These are phyloP conservation scores for Drosophila varians DNA, from an alignment of 1,140 invertebrate genomes.

Conservation along the genomic window DNA sequence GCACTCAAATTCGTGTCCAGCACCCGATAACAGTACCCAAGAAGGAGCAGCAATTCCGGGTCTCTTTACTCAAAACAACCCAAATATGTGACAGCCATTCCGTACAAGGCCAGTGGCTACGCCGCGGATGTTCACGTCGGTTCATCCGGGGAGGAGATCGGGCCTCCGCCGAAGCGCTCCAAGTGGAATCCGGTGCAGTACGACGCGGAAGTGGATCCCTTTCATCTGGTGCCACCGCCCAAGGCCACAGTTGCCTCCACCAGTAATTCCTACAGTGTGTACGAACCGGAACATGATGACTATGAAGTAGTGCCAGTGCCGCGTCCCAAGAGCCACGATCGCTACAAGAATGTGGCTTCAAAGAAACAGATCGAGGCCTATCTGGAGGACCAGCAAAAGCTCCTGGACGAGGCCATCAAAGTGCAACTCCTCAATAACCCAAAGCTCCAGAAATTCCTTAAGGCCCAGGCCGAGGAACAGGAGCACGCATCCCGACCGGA, in stretches of 20 bases:
- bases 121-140: slow-evolving; percentile 32
- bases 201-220: slow-evolving; percentile 66
- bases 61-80: slow-evolving; percentile 48
- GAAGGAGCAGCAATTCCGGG: slow-evolving; percentile 36
- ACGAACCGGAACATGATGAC: slow-evolving; percentile 68
- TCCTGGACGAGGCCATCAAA: slow-evolving; percentile 75
- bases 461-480: slow-evolving; percentile 51
- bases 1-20: slow-evolving; percentile 78
- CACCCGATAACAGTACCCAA: slow-evolving; percentile 78
- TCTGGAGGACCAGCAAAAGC: slow-evolving; percentile 74
- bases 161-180: slow-evolving; percentile 53
- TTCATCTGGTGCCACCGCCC: slow-evolving; percentile 70
- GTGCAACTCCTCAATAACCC: slow-evolving; percentile 70
- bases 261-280: slow-evolving; percentile 65
- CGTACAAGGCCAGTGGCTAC: slow-evolving; percentile 50
- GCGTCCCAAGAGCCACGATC: slow-evolving; percentile 49
- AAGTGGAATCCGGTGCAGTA: slow-evolving; percentile 63
- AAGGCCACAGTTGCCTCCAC: slow-evolving; percentile 48
- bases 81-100: slow-evolving; percentile 44
- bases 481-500: slow-evolving; percentile 64
- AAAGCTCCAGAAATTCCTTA: slow-evolving; percentile 75
- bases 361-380: slow-evolving; percentile 79
- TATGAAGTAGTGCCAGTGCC: slow-evolving; percentile 56
- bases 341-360: slow-evolving; percentile 74
- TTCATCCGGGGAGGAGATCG: slow-evolving; percentile 25